Evolutionary conservation across 1,140 invertebrate species (phyloP), one percentile per base, ranked within the genome.

Genomic region (Conus betulinus): DNA sequence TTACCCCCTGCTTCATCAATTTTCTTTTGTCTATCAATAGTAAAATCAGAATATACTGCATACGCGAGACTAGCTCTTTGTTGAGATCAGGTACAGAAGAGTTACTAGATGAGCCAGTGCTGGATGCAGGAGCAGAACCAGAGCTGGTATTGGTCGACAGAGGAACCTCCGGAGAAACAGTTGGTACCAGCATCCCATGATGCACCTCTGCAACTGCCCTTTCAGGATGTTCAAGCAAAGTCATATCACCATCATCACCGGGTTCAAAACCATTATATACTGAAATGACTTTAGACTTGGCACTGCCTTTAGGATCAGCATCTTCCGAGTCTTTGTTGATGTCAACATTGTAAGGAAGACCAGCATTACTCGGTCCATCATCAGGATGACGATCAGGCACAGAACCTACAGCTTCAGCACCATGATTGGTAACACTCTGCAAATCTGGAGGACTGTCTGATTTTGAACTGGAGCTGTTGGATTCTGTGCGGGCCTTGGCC

Each of bases 11-110:
- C 85, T 27, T 86, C n/a, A 27, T 94, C 91, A 25, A 93, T 93
- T 84, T 93, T 93, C 13, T 91, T 88, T 85, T 94, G 92, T 25
- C 92, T 90, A 85, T 93, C 93, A 15, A 93, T 85, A 52, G 93
- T 93, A 85, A 93, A 93, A 87, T 93, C 93, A 55, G 91, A 92
- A 82, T 93, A 84, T 93, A 93, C 85, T 93, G 87, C 27, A 92
- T 89, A 39, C 93, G 90, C n/a, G 92, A 93, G 85, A 91, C 85
- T n/a, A 92, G 90, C 25, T 93, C 93, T 84, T 93, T 91, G 88
- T 93, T 90, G 7, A 90, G 78, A 51, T 92, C 93, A 53, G 92
- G 93, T 7, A 93, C 91, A 55, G 87, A 87, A 27, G 87, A 85
- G 25, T 88, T 88, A 76, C 91, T 93, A 55, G 90, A 90, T 53